Percentiles rank a stretch among this genome's conserved stretches.
These are phyloP conservation scores for Phainopepla nitens DNA, from an alignment of 2,113 vertebrate genomes.

Conservation along the genomic window DNA sequence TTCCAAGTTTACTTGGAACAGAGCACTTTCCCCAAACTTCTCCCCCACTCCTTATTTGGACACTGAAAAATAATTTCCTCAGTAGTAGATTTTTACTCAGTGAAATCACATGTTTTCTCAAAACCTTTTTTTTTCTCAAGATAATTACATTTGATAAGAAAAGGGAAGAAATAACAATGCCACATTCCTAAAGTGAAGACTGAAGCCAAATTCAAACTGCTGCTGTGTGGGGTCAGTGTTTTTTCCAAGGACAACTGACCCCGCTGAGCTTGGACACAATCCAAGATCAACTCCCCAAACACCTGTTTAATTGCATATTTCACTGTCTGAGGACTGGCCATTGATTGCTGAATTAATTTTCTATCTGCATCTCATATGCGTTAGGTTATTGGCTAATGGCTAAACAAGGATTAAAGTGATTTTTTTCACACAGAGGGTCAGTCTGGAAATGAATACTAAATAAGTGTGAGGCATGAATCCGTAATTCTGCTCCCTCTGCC, in stretches of 20 bases:
- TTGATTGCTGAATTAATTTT: conserved; percentile 1
- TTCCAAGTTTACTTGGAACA: conserved; percentile 52
- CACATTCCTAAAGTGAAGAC: conserved; percentile 64
- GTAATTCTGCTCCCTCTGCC: background rate
- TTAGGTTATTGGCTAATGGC: background rate
- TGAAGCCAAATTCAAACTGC: conserved; percentile 60
- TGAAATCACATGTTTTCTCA: conserved; percentile 83
- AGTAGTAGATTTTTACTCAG: conserved; percentile 81
- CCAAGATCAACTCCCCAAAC: conserved; percentile 71
- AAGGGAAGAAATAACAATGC: conserved; percentile 71
- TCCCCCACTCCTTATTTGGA: conserved; percentile 79
- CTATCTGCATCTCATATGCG: conserved; percentile 73
- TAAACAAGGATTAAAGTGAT: background rate
- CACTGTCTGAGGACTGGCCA: background rate
- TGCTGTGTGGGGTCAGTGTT: conserved; percentile 62
- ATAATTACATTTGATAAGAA: conserved; percentile 80
- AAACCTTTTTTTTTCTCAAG: conserved; percentile 52
- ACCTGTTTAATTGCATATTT: conserved; percentile 82
- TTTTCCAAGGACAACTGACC: conserved; percentile 38
- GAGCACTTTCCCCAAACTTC: conserved; percentile 19
- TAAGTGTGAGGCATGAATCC: background rate
- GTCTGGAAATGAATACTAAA: background rate
- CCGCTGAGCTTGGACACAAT: conserved; percentile 57
- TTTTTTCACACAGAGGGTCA: background rate
- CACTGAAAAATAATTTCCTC: conserved; percentile 67